Evolutionary conservation across 2,113 vertebrate genomes (phyloP).

Genomic region (Myrmecophaga tridactyla): DNA sequence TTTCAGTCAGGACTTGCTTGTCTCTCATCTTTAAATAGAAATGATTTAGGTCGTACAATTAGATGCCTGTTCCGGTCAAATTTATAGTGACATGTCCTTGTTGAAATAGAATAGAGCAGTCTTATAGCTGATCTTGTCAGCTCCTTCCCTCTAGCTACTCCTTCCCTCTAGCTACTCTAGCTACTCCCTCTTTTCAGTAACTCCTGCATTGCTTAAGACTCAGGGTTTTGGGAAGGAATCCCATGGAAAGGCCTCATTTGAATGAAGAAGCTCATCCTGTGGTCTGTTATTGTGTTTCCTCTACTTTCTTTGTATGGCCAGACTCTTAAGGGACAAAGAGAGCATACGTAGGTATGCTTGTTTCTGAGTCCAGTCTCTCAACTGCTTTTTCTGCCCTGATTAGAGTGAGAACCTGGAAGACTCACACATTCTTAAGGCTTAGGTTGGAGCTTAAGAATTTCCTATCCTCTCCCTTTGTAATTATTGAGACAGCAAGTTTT

Average conservation of each 20-base stretch:
- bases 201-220: neutral
- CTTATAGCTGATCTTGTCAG: slow-evolving; percentile 1
- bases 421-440: neutral
- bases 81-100: neutral
- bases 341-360: neutral
- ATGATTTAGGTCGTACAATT: neutral
- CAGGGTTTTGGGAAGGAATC: neutral
- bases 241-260: neutral
- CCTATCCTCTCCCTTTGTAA: neutral
- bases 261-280: neutral
- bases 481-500: neutral
- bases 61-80: neutral
- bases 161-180: neutral
- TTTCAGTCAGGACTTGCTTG: slow-evolving; percentile 12
- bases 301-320: neutral
- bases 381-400: neutral
- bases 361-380: neutral
- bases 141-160: neutral
- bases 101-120: neutral
- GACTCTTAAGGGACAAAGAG: neutral
- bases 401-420: neutral
- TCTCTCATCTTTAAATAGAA: neutral
- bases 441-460: neutral
- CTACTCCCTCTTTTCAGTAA: slow-evolving; percentile 3
- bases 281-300: neutral